Evolutionary conservation across 2,888 invertebrate genomes (phyloP), one percentile per base, ranked within the genome.

Genomic region (Phaedon cochleariae): DNA sequence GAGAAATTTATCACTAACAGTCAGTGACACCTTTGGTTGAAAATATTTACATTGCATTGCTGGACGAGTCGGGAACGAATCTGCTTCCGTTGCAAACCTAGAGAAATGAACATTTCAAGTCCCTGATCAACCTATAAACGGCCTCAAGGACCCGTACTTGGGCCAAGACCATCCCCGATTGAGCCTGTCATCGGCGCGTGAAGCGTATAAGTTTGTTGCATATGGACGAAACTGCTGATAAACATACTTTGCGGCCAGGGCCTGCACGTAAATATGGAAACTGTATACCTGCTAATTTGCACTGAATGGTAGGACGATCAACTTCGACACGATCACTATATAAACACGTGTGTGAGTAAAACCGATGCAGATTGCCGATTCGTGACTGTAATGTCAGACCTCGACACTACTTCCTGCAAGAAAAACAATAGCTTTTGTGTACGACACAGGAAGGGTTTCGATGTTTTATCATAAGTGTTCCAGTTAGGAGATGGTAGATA

Each of bases 391-490:
- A 62, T 66, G 54, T 62, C 51, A 29, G 63, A 60, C 58, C 65
- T 63, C 63, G 49, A 65, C 59, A 66, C 65, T 66, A 66, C 68
- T 68, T 68, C 68, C 66, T 69, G 57, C 57, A 54, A 52, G 45
- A 29, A 51, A 17, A 65, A 53, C 31, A 62, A 62, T 26, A 34
- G n/a, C 41, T 61, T 61, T 57, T 34, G 52, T 61, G 65, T 61
- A 41, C 41, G 41, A 41, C 41, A 41, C 3, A 12, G 1, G 41
- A 41, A 7, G n/a, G 34, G 6, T 34, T 34, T 41, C 41, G 15
- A 41, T 41, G 41, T 3, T 15, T 41, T 12, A 41, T 41, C 15
- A 15, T 15, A 15, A n/a, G 41, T 41, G 15, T 41, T 41, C 41
- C 15, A 41, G 15, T 15, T 15, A 41, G 41, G n/a, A 41, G 41